Percentiles rank a stretch among this genome's conserved stretches.
Conservation (phyloP, 2,888 invertebrate species). For the Chrysopilus asiliformis region DNA sequence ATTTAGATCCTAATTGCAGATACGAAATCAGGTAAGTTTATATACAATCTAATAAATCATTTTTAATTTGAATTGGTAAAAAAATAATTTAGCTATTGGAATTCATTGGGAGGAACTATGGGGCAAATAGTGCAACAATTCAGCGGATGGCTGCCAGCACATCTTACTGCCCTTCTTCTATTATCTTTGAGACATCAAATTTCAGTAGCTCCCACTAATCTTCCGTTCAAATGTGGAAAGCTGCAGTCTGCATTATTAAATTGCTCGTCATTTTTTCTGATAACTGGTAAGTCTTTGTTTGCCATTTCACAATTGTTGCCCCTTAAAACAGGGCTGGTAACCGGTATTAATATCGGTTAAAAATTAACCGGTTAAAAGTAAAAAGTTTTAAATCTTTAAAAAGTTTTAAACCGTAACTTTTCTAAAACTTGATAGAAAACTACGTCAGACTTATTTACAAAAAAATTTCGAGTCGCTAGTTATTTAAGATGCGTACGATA, state of each 20-base stretch:
- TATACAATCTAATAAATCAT: no score
- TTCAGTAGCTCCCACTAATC: slow-evolving; percentile 26
- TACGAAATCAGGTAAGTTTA: slow-evolving; percentile 50
- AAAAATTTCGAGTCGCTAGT: no score
- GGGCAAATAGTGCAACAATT: slow-evolving; percentile 55
- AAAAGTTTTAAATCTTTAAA: no score
- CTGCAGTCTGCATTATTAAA: slow-evolving; percentile 45
- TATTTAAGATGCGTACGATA: no score
- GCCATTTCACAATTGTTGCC: neutral
- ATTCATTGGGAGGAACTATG: slow-evolving; percentile 44
- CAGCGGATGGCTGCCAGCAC: slow-evolving; percentile 48
- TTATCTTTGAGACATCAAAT: slow-evolving; percentile 45
- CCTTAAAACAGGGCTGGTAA: no score
- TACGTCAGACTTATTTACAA: no score
- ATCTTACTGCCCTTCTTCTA: slow-evolving; percentile 49
- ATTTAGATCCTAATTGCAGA: slow-evolving; percentile 57
- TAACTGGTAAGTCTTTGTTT: slow-evolving; percentile 23
- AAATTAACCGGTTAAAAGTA: no score
- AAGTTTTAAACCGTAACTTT: no score
- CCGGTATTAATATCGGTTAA: neutral
- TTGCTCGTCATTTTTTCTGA: slow-evolving; percentile 37
- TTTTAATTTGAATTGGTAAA: no score
- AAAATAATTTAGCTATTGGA: slow-evolving; percentile 30
- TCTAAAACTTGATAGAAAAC: no score
- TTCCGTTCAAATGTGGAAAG: slow-evolving; percentile 36